phyloP scores from a whole-genome alignment of 1,140 invertebrate genomes.

The Eufriesea mexicana region DNA sequence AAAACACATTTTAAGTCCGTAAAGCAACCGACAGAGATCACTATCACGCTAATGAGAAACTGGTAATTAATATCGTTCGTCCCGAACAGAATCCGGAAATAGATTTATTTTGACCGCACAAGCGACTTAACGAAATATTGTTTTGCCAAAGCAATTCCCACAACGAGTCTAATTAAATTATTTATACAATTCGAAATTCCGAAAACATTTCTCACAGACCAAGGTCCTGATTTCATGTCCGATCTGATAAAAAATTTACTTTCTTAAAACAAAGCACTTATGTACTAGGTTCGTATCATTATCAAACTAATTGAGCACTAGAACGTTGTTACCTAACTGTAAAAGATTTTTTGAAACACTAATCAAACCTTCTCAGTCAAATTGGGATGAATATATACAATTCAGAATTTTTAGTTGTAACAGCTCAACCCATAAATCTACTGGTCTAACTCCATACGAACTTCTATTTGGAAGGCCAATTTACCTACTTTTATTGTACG shows the following conservation, averaged over 20 bases:
- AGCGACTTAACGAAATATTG: no score
- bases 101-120: no score
- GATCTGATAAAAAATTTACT: slow-evolving; percentile 56
- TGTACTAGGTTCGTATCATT: not conserved
- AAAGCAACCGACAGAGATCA: not conserved
- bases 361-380: slow-evolving; percentile 66
- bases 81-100: slow-evolving; percentile 14
- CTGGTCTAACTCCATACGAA: slow-evolving; percentile 76
- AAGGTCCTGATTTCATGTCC: slow-evolving; percentile 72
- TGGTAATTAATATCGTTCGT: not conserved
- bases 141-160: no score
- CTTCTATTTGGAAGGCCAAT: slow-evolving; percentile 78
- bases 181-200: slow-evolving; percentile 73
- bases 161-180: no score
- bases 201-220: slow-evolving; percentile 70
- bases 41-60: not conserved
- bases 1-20: no score
- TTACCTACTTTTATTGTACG: slow-evolving; percentile 50
- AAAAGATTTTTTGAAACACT: slow-evolving; percentile 72
- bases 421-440: no score
- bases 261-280: slow-evolving; percentile 54
- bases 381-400: slow-evolving; percentile 80
- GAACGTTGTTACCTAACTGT: no score
- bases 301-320: no score
- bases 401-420: slow-evolving; percentile 80